Percentiles rank a stretch among this genome's conserved stretches.
These are phyloP conservation scores for Oceanodroma tethys DNA, from an alignment of 2,113 vertebrate genomes.

Conservation along the genomic window DNA sequence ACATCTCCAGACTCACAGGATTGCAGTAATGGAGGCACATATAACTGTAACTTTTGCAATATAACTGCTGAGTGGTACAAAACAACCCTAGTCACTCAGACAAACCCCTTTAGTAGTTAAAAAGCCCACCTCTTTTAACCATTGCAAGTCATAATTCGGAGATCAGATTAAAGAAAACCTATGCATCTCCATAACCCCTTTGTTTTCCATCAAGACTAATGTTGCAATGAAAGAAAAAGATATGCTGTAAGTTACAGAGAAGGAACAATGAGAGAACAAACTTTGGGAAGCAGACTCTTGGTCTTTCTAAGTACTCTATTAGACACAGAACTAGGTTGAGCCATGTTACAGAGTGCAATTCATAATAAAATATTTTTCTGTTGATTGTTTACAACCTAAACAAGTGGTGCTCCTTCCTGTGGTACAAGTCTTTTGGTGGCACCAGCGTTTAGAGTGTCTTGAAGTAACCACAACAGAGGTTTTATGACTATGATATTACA, in stretches of 20 bases:
- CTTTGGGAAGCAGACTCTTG: background rate
- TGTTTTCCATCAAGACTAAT: background rate
- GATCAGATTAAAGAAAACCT: background rate
- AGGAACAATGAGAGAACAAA: background rate
- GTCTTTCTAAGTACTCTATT: background rate
- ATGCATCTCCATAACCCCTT: background rate
- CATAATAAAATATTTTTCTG: background rate
- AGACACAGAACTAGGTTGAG: background rate
- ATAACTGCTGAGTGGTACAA: background rate
- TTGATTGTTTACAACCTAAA: background rate
- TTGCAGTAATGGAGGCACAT: background rate
- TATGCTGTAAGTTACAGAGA: background rate
- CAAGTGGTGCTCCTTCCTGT: background rate
- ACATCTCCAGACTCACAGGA: background rate
- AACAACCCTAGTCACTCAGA: background rate
- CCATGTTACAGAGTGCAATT: background rate
- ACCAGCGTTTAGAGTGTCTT: fast-evolving
- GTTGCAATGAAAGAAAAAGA: background rate
- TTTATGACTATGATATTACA: background rate
- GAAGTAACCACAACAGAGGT: background rate
- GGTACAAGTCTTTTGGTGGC: background rate
- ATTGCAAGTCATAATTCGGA: background rate
- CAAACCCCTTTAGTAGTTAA: background rate
- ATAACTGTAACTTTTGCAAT: background rate
- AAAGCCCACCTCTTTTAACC: background rate